Base-by-base conservation (phyloP, 2,888 invertebrate genomes). In the Dorcus hopei region DNA sequence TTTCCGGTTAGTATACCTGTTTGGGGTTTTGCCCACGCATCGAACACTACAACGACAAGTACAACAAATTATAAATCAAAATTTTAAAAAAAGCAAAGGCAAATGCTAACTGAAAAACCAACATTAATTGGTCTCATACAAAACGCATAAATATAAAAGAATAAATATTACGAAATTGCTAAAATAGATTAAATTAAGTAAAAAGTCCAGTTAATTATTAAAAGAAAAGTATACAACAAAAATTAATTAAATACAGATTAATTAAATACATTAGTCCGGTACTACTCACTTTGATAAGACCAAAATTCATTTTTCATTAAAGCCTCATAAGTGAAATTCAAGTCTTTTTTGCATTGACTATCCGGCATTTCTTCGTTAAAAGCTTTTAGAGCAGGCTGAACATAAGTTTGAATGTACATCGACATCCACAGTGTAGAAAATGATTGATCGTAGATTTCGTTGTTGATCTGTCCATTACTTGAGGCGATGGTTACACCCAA, bases 1-100 rank as follows among this genome's bases (percentile, higher is more conserved):
- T 64, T 63, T 11, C 66, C 66, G 19, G 54, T 57, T 23, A 62
- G 23, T 5, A 65, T 56, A 6, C 66, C 66, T 5, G 65, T 51
- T 52, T 64, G 65, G 3, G 61, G 52, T 51, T 67, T 67, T 4
- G 62, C 61, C 53, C 61, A 57, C 7, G 66, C 60, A 40, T 67
- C 66, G 33, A 56, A 52, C 66, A 65, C 66, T 67, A 38, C 33
- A 33, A 8, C 23, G 33, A 9, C 6, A 47, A 47, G 9, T 9
- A 45, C 11, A 5, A 7, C 2, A 26, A 26, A 26, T 26, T 14
- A 14, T 26, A 4, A 26, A 26, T 2, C 26, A 2, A 26, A 14
- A 14, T 14, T 14, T 14, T 14, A 26, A 41, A 41, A 11, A 45
- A 45, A 2, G 19, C 45, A 11, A 16, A 45, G 3, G 19, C 45